Evolutionary conservation across 2,888 invertebrate species (phyloP).

Genomic region (Microctonus hyperodae): DNA sequence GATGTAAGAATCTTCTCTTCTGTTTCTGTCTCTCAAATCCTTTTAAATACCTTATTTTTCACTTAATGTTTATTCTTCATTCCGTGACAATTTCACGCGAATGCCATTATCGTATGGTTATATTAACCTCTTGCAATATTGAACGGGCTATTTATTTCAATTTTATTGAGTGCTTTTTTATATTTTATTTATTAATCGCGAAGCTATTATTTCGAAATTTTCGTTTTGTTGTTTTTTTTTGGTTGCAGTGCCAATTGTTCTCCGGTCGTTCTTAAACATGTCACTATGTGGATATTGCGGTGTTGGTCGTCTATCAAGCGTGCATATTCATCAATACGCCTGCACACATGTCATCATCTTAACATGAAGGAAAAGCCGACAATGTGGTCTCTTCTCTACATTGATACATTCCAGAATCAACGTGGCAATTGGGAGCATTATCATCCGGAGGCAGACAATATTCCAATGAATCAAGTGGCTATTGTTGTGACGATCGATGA

Average conservation of each 20-base stretch:
- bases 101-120: not conserved
- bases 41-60: constrained; percentile 10
- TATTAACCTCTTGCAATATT: not conserved
- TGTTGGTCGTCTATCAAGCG: constrained; percentile 31
- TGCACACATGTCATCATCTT: constrained; percentile 30
- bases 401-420: constrained; percentile 31
- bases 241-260: constrained; percentile 64
- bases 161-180: constrained; percentile 12
- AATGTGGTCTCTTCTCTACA: constrained; percentile 25
- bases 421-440: constrained; percentile 34
- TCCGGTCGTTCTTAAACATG: constrained; percentile 60
- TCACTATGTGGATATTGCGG: constrained; percentile 34
- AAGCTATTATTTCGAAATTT: constrained; percentile 36
- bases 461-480: constrained; percentile 27
- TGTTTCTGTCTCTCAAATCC: constrained; percentile 22
- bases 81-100: not conserved
- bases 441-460: constrained; percentile 27
- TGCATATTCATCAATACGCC: constrained; percentile 32
- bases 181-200: constrained; percentile 5
- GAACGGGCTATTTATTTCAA: not conserved
- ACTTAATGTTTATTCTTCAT: constrained; percentile 7
- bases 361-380: constrained; percentile 14
- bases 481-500: constrained; percentile 33
- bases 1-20: constrained; percentile 62
- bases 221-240: constrained; percentile 35